Conservation (phyloP, 2,113 vertebrate genomes). For the Candoia aspera region DNA sequence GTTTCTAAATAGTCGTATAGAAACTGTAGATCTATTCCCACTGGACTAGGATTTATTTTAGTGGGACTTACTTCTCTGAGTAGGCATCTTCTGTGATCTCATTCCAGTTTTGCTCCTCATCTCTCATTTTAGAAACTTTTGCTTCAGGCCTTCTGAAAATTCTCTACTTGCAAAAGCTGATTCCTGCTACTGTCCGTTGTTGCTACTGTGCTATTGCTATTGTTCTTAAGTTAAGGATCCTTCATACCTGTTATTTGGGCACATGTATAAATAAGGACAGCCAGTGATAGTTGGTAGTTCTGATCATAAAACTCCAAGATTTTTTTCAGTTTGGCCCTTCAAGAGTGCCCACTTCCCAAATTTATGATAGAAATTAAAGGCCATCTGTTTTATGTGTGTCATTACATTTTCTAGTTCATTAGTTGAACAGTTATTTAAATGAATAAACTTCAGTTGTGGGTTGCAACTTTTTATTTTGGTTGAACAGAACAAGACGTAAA, state of each 20-base stretch:
- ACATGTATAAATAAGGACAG: background rate
- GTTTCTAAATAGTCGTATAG: background rate
- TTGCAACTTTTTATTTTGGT: slow-evolving; percentile 43
- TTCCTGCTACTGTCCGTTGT: no score
- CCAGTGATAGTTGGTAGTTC: background rate
- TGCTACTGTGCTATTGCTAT: background rate
- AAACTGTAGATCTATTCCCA: background rate
- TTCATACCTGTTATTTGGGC: background rate
- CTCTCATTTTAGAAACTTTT: background rate
- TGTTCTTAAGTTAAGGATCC: background rate
- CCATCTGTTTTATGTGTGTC: background rate
- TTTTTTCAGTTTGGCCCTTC: background rate
- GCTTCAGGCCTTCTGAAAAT: background rate
- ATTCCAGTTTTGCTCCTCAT: background rate
- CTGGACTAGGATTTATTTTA: background rate
- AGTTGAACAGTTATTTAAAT: background rate
- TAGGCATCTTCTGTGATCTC: background rate
- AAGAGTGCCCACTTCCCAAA: slow-evolving; percentile 11
- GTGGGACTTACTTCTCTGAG: background rate
- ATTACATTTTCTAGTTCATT: background rate
- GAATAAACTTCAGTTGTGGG: slow-evolving; percentile 8
- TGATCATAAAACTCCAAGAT: background rate
- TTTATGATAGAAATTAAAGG: background rate
- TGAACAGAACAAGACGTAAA: slow-evolving; percentile 49
- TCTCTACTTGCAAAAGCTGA: background rate